These are phyloP conservation scores for Pseudopleuronectes americanus DNA, from an alignment of 2,797 vertebrate genomes.

Conservation along the genomic window DNA sequence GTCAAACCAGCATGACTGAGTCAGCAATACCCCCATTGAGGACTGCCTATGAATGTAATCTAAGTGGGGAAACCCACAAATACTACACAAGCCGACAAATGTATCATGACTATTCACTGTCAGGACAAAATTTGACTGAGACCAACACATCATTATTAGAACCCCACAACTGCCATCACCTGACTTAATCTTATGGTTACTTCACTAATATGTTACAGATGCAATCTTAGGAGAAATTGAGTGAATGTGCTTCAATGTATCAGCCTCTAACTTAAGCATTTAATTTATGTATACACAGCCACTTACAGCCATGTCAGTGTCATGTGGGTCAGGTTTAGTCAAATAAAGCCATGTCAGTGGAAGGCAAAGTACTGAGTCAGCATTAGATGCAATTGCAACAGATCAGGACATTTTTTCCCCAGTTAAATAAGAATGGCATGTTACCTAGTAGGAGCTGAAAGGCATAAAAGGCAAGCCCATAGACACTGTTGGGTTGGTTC, in stretches of 20 bases:
- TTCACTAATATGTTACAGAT: not conserved
- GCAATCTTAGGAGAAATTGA: not conserved
- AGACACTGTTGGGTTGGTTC: conserved; percentile 99
- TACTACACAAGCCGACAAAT: conserved; percentile 10
- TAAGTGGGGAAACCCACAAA: not conserved
- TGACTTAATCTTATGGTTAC: not conserved
- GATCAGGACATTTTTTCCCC: conserved; percentile 5
- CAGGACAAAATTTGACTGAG: not conserved
- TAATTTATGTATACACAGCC: conserved; percentile 12
- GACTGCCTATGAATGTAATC: conserved; percentile 2
- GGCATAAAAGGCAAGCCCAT: conserved; percentile 97
- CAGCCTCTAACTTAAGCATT: not conserved
- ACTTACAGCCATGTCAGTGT: conserved; percentile 24
- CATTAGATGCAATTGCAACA: not conserved
- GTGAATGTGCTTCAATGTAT: not conserved
- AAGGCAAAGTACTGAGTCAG: conserved; percentile 38
- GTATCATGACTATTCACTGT: not conserved
- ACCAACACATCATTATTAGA: not conserved
- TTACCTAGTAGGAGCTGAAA: conserved; percentile 99
- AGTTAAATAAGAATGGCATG: conserved; percentile 58
- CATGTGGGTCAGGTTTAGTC: conserved; percentile 33
- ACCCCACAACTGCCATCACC: not conserved
- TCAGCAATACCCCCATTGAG: conserved; percentile 30
- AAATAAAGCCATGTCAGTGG: conserved; percentile 40
- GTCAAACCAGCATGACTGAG: conserved; percentile 62